Base-by-base conservation (phyloP, 2,888 invertebrate species). In the Drosophila histrio region DNA sequence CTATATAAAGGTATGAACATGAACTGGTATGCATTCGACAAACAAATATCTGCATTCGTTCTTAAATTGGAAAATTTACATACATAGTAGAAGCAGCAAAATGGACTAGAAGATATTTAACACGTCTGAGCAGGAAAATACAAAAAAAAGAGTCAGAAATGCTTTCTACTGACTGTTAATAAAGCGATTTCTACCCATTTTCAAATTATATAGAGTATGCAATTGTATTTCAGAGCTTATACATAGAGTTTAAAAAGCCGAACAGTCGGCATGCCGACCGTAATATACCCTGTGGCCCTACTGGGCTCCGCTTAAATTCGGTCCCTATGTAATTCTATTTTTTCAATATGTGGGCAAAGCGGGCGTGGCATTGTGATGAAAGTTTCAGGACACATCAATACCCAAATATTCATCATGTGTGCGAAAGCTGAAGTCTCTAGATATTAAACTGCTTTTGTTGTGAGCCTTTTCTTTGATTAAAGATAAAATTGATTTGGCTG, bases 21-120 rank as follows among this genome's bases (percentile, higher is more conserved):
- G 8, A 65, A 56, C 63, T 43, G 53, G 39, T 44, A 49, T 73
- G 74, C 60, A 32, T 24, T 26, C 7, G 7, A 44, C 39, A 34
- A 32, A 39, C 34, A 60, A 9, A 52, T 13, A 19, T 21, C 24
- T 17, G 17, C 17, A 58, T 46, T 21, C 44, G 21, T 22, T 30
- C n/a, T 28, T 21, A 6, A 43, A 19, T 19, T 59, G 28, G 34
- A 9, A 26, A 28, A 26, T 36, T 19, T 15, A 24, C 38, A 41
- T n/a, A 22, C 11, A 22, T 1, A 22, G n/a, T 17, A 7, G 32
- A 2, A 32, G 13, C n/a, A n/a, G n/a, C 28, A 39, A 39, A 39
- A 21, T 39, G 19, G 2, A 7, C 39, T 13, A 5, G 2, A 15
- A 24, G 2, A 15, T 9, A 21, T 2, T 24, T 43, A 8, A 9